A percentile compares a stretch with the other conserved stretches of the same genome.
Conservation (phyloP, 2,888 invertebrate species). For the Hydroisotoma schaefferi region DNA sequence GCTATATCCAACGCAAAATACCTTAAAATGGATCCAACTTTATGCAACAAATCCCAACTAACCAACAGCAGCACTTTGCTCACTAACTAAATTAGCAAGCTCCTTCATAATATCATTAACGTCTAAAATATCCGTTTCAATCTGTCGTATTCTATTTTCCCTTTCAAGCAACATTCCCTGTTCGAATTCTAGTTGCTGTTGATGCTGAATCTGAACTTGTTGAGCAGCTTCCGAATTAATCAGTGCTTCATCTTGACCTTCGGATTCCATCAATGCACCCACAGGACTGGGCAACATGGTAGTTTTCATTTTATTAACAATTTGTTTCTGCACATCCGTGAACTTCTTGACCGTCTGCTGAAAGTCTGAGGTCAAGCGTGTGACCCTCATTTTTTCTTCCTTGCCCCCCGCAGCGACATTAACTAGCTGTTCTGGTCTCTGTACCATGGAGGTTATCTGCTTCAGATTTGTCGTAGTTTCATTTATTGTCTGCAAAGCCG, state of each 20-base stretch:
- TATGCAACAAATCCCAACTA: conserved; percentile 50
- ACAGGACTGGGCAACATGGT: conserved; percentile 34
- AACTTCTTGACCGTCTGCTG: conserved; percentile 73
- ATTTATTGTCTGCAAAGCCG: conserved; percentile 69
- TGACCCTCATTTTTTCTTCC: conserved; percentile 68
- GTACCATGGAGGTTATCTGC: conserved; percentile 66
- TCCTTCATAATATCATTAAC: conserved; percentile 79
- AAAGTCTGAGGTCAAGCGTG: conserved; percentile 77
- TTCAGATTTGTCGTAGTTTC: conserved; percentile 70
- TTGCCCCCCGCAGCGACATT: conserved; percentile 27
- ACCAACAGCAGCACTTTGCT: conserved; percentile 73
- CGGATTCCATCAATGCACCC: conserved; percentile 48
- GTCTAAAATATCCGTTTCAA: conserved; percentile 77
- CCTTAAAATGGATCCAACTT: not conserved
- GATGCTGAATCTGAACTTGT: conserved; percentile 49
- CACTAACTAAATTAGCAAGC: conserved; percentile 65
- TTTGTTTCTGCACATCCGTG: conserved; percentile 73
- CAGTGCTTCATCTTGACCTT: conserved; percentile 51
- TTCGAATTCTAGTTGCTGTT: conserved; percentile 68
- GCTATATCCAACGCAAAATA: not conserved
- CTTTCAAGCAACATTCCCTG: conserved; percentile 75
- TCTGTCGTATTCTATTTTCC: conserved; percentile 72
- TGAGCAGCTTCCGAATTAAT: conserved; percentile 51
- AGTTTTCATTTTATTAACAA: conserved; percentile 47
- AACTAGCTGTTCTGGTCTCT: conserved; percentile 71